Base-by-base conservation (phyloP, 1,140 invertebrate genomes). In the Tribolium madens region DNA sequence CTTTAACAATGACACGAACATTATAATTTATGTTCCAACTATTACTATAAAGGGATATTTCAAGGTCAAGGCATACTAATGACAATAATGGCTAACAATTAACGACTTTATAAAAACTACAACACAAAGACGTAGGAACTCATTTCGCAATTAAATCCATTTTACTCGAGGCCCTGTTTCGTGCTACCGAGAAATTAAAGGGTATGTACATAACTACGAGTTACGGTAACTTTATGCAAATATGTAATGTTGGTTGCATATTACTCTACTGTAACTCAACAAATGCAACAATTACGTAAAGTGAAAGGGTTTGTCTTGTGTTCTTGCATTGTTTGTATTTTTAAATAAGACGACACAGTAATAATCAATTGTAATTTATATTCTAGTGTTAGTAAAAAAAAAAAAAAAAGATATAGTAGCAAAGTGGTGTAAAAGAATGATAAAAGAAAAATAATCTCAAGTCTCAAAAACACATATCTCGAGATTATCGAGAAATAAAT, bases 1-100 rank as follows among this genome's bases (percentile, higher is more conserved):
- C n/a, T 42, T n/a, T 33, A 80, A 80, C 76, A 80, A 78, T 79
- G 74, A 73, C 75, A 78, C 77, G 77, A 77, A 81, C 79, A 79
- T 78, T 81, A 80, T 80, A 72, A 15, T 50, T 33, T 18, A 72
- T 46, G 78, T 75, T 77, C 70, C 60, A 80, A 81, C 78, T 82
- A 82, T 80, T 78, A 75, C 71, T 72, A 79, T 78, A 78, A 78
- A 75, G 76, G 81, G 79, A 78, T 21, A 69, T 50, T 76, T 26
- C 81, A 82, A 82, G 81, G 81, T 79, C 75, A 78, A 73, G 52
- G 18, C 21, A 57, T n/a, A 21, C 15, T 57, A 57, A 57, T 57
- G 52, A 26, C 52, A 21, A 21, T 57, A 57, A 57, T 57, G 18
- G 17, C 17, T 10, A 21, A 57, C 18, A 57, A 57, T 57, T 57